Conservation (phyloP, 1,140 invertebrate species). For the Ips nitidus region DNA sequence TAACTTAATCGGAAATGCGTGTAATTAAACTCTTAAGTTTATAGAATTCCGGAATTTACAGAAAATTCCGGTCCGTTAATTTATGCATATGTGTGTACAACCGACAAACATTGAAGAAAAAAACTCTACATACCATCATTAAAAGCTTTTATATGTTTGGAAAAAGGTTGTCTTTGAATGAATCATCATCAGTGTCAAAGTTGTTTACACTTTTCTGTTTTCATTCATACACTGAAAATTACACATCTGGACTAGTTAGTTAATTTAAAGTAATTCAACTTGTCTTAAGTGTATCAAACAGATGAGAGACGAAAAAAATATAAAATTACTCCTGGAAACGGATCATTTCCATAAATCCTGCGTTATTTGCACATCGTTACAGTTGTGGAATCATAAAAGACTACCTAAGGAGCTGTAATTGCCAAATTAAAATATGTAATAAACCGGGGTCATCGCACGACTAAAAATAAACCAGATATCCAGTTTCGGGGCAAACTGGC, state of each 20-base stretch:
- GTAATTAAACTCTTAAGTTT: neutral
- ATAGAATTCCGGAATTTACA: neutral
- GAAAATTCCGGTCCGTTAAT: neutral
- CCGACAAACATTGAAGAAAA: conserved; percentile 15
- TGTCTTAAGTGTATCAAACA: too few relatives aligned
- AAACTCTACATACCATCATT: conserved; percentile 19
- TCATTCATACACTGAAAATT: too few relatives aligned
- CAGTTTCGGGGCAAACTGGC: conserved; percentile 23
- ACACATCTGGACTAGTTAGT: too few relatives aligned
- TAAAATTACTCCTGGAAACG: too few relatives aligned
- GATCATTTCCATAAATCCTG: too few relatives aligned
- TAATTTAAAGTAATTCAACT: too few relatives aligned
- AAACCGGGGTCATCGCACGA: conserved; percentile 10
- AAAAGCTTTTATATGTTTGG: conserved; percentile 23
- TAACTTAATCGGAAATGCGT: neutral
- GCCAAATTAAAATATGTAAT: conserved; percentile 4
- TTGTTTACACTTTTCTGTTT: too few relatives aligned
- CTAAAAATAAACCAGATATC: conserved; percentile 24
- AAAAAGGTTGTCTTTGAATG: neutral
- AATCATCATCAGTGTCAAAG: too few relatives aligned
- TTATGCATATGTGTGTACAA: conserved; percentile 5
- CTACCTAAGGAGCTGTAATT: neutral
- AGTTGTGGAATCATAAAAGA: neutral
- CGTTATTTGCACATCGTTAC: neutral
- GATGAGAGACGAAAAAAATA: too few relatives aligned